Percentiles rank a stretch among this genome's conserved stretches.
These are phyloP conservation scores for Erinaceus europaeus DNA, from an alignment of 2,113 vertebrate species.

Conservation along the genomic window DNA sequence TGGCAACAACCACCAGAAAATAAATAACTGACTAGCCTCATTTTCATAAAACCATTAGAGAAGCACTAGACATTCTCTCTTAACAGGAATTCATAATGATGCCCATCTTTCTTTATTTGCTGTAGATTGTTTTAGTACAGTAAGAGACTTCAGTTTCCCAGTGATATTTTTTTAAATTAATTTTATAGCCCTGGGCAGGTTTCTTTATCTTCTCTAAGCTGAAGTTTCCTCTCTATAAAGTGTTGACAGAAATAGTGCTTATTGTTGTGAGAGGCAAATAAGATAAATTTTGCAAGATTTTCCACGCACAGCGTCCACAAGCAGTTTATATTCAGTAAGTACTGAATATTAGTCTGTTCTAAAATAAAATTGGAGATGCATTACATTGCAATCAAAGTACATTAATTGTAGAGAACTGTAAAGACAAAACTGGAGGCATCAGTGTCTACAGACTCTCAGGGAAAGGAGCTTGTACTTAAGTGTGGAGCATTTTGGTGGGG, in stretches of 20 bases:
- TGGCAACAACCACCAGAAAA: background rate
- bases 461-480: background rate
- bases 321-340: background rate
- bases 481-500: background rate
- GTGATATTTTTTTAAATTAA: background rate
- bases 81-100: background rate
- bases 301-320: background rate
- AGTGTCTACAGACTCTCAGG: background rate
- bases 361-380: conserved; percentile 2
- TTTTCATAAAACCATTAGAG: background rate
- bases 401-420: background rate
- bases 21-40: background rate
- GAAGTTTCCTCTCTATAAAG: background rate
- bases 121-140: background rate
- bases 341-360: background rate
- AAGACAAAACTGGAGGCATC: background rate
- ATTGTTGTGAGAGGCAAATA: background rate
- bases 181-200: background rate
- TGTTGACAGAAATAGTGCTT: background rate
- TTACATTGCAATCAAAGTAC: background rate
- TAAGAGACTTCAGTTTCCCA: background rate
- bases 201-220: background rate
- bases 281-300: background rate
- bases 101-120: background rate
- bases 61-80: background rate